phyloP scores from a whole-genome alignment of 2,113 vertebrate genomes.

The Neolamprologus hecqui region DNA sequence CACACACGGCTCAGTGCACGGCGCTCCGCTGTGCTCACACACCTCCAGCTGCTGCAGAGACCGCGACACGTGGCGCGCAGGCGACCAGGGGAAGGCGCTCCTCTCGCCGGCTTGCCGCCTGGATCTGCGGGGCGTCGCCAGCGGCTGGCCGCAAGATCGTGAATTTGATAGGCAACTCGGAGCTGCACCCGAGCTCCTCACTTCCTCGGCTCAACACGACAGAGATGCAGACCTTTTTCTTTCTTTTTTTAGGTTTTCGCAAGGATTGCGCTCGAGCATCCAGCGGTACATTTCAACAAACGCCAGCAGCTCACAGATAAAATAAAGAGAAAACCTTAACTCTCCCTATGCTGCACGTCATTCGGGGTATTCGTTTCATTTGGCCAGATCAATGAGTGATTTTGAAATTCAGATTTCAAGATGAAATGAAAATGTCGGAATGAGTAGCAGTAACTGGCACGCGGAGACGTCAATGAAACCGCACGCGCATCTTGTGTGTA shows the following conservation, averaged over 20 bases:
- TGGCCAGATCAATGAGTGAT: background rate
- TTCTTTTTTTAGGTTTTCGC: background rate
- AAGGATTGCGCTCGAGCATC: background rate
- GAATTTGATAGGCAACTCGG: constrained; percentile 47
- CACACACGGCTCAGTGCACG: background rate
- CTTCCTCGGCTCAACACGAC: background rate
- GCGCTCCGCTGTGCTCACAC: constrained; percentile 30
- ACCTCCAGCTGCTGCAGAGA: constrained; percentile 68
- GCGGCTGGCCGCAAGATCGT: constrained; percentile 57
- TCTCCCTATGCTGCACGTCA: background rate
- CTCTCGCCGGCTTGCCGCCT: constrained; percentile 67
- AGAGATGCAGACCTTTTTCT: background rate
- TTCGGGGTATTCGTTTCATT: background rate
- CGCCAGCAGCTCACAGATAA: background rate
- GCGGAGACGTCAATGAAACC: background rate
- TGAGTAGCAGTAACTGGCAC: background rate
- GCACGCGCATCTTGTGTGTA: background rate
- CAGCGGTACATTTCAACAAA: background rate
- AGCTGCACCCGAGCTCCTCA: background rate
- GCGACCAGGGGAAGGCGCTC: constrained; percentile 66
- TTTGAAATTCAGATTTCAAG: background rate
- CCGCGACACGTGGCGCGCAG: constrained; percentile 75
- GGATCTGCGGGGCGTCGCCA: constrained; percentile 65
- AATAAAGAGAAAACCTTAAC: background rate
- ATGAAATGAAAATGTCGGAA: background rate